Percentiles rank a stretch among this genome's conserved stretches.
Conservation (phyloP, 2,888 invertebrate genomes). For the Caenorhabditis sp. region DNA sequence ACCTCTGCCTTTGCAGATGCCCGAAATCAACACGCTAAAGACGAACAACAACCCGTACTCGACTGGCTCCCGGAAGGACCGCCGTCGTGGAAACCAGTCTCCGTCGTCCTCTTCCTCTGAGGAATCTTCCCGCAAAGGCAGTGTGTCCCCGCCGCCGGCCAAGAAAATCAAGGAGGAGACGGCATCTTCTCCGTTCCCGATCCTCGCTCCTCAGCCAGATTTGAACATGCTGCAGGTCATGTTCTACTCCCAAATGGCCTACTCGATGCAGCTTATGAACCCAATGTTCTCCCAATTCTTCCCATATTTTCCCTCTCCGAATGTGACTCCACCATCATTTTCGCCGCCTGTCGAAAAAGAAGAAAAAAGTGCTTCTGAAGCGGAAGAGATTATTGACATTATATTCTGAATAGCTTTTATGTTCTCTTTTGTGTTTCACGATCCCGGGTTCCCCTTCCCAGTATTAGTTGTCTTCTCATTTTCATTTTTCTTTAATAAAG, state of each 20-base stretch:
- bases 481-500: not conserved
- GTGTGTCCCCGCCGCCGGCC: not conserved
- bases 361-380: not conserved
- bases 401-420: not conserved
- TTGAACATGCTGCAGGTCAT: not conserved
- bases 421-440: no score
- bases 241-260: not conserved
- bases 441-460: no score
- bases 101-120: not conserved
- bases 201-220: no score
- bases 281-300: no score
- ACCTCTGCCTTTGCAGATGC: constrained; percentile 3
- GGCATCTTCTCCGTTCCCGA: not conserved
- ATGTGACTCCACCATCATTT: no score
- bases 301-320: no score
- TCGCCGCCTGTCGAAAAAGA: no score
- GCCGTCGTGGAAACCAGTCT: not conserved
- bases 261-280: not conserved
- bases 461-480: not conserved
- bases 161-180: not conserved
- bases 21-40: constrained; percentile 3
- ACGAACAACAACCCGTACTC: constrained; percentile 31
- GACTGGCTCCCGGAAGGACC: constrained; percentile 6
- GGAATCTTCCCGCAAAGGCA: not conserved
- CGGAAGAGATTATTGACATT: not conserved